A percentile compares a stretch with the other conserved stretches of the same genome.
Conservation (phyloP, 2,113 vertebrate species). For the Dicentrarchus labrax region DNA sequence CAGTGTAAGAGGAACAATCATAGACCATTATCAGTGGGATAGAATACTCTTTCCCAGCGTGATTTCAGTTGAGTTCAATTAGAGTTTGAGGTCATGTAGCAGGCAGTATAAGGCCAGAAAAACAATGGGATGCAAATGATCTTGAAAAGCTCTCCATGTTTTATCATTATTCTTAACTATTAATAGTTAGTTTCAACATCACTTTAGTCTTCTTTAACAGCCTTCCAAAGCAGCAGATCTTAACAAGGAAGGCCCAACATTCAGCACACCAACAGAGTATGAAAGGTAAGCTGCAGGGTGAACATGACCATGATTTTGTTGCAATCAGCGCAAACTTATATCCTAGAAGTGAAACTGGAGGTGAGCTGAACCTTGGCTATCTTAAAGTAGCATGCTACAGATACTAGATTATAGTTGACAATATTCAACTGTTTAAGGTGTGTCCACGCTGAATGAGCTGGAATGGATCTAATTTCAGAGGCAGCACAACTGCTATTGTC, state of each 20-base stretch:
- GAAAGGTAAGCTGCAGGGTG: not conserved
- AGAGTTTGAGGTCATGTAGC: not conserved
- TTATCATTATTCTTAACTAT: not conserved
- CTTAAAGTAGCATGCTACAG: no score
- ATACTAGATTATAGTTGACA: not conserved
- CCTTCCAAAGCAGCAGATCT: not conserved
- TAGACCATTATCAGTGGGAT: not conserved
- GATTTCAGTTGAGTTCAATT: not conserved
- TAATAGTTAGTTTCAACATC: not conserved
- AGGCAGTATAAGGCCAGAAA: no score
- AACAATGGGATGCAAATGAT: not conserved
- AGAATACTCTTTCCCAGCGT: no score
- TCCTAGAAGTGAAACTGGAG: not conserved
- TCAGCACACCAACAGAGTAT: not conserved
- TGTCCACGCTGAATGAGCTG: no score
- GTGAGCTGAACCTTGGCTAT: not conserved
- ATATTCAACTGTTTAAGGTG: not conserved
- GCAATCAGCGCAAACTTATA: not conserved
- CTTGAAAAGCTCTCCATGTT: not conserved
- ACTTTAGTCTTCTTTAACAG: not conserved
- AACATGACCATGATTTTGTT: not conserved
- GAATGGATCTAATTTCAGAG: not conserved
- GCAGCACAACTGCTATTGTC: not conserved
- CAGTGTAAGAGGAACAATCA: no score
- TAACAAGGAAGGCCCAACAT: not conserved